These are phyloP conservation scores for Drosophila koepferae DNA, from an alignment of 2,888 invertebrate genomes.

Conservation along the genomic window DNA sequence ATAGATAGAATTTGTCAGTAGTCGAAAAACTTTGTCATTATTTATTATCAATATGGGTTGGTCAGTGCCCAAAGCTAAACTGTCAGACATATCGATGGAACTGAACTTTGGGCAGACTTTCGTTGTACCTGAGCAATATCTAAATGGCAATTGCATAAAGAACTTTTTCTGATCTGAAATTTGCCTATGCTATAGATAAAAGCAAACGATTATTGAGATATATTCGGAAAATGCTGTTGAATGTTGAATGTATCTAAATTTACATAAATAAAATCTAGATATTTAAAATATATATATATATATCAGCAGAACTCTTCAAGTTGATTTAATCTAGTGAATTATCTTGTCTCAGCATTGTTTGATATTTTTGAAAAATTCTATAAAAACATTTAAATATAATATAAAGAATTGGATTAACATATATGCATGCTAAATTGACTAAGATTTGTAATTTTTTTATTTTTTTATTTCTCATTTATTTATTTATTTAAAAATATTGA, in stretches of 20 bases:
- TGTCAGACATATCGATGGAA: neutral
- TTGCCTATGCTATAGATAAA: too few relatives aligned
- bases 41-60: conserved; percentile 18
- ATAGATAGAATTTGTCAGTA: neutral
- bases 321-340: neutral
- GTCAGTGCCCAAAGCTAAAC: conserved; percentile 1
- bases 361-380: neutral
- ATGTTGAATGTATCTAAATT: neutral
- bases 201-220: neutral
- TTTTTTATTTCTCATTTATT: too few relatives aligned
- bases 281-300: neutral
- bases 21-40: neutral
- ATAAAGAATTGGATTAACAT: neutral
- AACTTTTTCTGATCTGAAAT: neutral
- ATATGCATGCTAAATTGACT: neutral
- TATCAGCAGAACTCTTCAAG: neutral
- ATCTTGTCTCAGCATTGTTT: neutral
- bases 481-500: too few relatives aligned
- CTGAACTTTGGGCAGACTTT: neutral
- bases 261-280: neutral
- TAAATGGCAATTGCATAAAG: neutral
- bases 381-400: neutral
- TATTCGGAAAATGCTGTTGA: neutral
- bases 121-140: neutral
- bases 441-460: neutral